These are phyloP conservation scores for Crypturellus tataupa DNA, from an alignment of 2,797 vertebrate genomes.

Conservation along the genomic window DNA sequence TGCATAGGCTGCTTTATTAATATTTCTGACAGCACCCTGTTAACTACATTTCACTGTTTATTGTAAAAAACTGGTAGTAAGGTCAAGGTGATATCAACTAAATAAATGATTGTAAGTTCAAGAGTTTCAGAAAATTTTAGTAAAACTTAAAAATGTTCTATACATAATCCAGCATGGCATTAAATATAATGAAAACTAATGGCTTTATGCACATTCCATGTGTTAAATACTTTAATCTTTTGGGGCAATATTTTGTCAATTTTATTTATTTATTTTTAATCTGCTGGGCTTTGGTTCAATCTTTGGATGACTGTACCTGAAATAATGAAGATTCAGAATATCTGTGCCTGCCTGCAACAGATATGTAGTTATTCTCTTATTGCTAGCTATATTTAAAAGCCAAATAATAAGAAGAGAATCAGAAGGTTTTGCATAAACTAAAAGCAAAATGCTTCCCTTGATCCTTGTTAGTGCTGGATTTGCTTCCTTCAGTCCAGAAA, in stretches of 20 bases:
- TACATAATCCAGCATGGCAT: slow-evolving; percentile 4
- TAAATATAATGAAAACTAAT: slow-evolving; percentile 13
- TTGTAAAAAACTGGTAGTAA: neutral
- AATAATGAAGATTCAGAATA: neutral
- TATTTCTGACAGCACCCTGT: slow-evolving; percentile 17
- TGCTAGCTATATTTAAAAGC: neutral
- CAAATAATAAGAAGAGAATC: neutral
- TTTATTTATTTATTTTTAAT: neutral
- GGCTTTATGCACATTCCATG: slow-evolving; percentile 1
- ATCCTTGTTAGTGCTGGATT: neutral
- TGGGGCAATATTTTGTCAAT: neutral
- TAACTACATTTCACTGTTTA: slow-evolving; percentile 28
- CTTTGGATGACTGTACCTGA: neutral
- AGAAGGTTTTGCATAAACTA: neutral
- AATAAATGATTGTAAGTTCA: slow-evolving; percentile 50
- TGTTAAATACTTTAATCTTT: slow-evolving; percentile 40
- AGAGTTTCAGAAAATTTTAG: slow-evolving; percentile 18
- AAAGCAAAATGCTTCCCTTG: neutral
- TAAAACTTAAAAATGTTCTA: slow-evolving; percentile 35
- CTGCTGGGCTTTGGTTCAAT: rapidly evolving
- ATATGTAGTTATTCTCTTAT: neutral
- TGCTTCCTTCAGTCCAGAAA: neutral
- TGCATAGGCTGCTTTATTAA: slow-evolving; percentile 3
- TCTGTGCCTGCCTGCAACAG: neutral
- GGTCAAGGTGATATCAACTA: slow-evolving; percentile 37